Evolutionary conservation across 2,113 vertebrate species (phyloP).

Genomic region (Panurus biarmicus): DNA sequence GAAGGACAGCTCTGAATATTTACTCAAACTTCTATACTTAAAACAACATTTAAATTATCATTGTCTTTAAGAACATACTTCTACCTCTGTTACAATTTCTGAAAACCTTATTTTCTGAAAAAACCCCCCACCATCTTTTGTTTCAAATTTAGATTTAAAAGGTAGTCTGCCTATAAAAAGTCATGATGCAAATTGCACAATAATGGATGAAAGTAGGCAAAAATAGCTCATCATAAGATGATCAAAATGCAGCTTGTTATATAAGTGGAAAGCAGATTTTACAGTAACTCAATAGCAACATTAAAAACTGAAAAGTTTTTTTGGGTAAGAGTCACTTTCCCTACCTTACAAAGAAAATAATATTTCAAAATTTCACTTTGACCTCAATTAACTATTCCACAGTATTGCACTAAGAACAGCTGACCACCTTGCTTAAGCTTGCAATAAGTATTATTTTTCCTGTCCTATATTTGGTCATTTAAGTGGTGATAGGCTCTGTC

Average conservation of each 20-base stretch:
- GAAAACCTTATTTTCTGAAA: background rate
- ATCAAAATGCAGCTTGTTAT: slow-evolving; percentile 12
- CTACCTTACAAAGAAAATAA: background rate
- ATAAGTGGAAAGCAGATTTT: slow-evolving; percentile 10
- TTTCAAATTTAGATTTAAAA: background rate
- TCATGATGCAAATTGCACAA: background rate
- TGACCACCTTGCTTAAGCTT: background rate
- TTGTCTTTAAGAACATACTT: background rate
- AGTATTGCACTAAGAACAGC: background rate
- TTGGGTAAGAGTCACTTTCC: background rate
- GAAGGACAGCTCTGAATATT: background rate
- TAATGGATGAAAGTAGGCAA: background rate
- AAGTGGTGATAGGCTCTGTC: background rate
- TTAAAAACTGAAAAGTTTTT: background rate
- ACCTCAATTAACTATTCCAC: background rate
- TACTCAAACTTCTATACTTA: background rate
- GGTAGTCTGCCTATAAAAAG: background rate
- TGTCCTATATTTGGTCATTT: background rate
- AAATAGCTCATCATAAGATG: background rate
- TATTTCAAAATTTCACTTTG: background rate
- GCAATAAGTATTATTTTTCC: background rate
- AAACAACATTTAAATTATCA: background rate
- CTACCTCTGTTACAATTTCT: background rate
- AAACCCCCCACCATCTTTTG: background rate
- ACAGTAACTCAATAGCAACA: background rate